A percentile compares a stretch with the other conserved stretches of the same genome.
Conservation (phyloP, 2,888 invertebrate species). For the Nymphalis c-album region DNA sequence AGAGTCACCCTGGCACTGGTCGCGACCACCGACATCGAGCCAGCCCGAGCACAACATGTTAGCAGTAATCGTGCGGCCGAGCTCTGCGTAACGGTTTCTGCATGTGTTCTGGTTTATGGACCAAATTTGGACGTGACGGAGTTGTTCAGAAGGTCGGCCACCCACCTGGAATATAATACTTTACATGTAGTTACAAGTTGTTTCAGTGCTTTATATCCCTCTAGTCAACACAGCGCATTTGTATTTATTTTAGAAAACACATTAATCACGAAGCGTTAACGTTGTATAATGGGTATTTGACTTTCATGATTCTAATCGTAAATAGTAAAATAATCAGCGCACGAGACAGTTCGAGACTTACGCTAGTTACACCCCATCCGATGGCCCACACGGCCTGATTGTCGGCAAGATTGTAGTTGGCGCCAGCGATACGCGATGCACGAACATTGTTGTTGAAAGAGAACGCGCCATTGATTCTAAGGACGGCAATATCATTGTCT, state of each 20-base stretch:
- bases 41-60: slow-evolving; percentile 63
- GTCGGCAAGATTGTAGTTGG: slow-evolving; percentile 45
- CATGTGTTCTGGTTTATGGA: slow-evolving; percentile 48
- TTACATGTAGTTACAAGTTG: too few relatives aligned
- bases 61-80: slow-evolving; percentile 44
- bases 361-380: slow-evolving; percentile 49
- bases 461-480: slow-evolving; percentile 36
- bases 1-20: slow-evolving; percentile 62
- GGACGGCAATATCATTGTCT: slow-evolving; percentile 57
- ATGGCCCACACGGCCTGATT: slow-evolving; percentile 48
- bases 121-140: slow-evolving; percentile 53
- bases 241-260: too few relatives aligned
- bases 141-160: slow-evolving; percentile 9
- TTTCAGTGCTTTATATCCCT: too few relatives aligned
- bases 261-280: too few relatives aligned
- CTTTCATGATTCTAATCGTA: too few relatives aligned
- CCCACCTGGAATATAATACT: too few relatives aligned
- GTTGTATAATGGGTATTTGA: too few relatives aligned
- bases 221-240: too few relatives aligned
- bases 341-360: slow-evolving; percentile 36
- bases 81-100: slow-evolving; percentile 43
- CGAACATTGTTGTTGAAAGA: slow-evolving; percentile 38
- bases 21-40: slow-evolving; percentile 61
- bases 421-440: slow-evolving; percentile 44
- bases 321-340: too few relatives aligned